Evolutionary conservation across 30 jellyfish, hydroid and myxozoan species (phyloP).

Genomic region (Chrysaora quinquecirrha): DNA sequence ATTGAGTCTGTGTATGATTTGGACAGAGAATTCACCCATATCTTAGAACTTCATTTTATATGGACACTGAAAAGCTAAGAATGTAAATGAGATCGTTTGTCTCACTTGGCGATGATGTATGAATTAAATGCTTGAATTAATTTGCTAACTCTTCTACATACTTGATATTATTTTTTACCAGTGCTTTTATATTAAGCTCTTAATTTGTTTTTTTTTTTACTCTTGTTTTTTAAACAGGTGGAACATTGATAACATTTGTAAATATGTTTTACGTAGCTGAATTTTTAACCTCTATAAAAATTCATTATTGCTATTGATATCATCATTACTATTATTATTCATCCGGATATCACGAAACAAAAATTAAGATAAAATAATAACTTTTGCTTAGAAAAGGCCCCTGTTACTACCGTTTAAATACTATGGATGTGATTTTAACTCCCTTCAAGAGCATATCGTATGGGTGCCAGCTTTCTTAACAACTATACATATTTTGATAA

Average conservation of each 20-base stretch:
- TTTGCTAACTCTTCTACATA: too few relatives aligned
- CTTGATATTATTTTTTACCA: too few relatives aligned
- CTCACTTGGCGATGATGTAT: too few relatives aligned
- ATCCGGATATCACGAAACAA: neutral
- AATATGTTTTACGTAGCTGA: neutral
- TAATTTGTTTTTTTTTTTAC: neutral
- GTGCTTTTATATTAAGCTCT: neutral
- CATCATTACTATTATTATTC: neutral
- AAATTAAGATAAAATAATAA: neutral
- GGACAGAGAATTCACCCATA: too few relatives aligned
- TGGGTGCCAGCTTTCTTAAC: neutral
- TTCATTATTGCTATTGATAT: neutral
- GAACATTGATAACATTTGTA: neutral
- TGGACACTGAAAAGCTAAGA: too few relatives aligned
- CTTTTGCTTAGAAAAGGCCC: conserved; percentile 3
- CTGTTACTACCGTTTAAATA: neutral
- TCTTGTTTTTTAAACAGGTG: neutral
- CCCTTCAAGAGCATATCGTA: neutral
- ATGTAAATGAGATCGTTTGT: too few relatives aligned
- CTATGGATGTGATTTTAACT: neutral
- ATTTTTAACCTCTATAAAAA: neutral
- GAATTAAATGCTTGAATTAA: too few relatives aligned
- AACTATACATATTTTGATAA: neutral
- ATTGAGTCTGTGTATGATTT: neutral
- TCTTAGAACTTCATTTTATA: too few relatives aligned